phyloP scores from a whole-genome alignment of 2,797 vertebrate genomes.

The Lacerta viridis region DNA sequence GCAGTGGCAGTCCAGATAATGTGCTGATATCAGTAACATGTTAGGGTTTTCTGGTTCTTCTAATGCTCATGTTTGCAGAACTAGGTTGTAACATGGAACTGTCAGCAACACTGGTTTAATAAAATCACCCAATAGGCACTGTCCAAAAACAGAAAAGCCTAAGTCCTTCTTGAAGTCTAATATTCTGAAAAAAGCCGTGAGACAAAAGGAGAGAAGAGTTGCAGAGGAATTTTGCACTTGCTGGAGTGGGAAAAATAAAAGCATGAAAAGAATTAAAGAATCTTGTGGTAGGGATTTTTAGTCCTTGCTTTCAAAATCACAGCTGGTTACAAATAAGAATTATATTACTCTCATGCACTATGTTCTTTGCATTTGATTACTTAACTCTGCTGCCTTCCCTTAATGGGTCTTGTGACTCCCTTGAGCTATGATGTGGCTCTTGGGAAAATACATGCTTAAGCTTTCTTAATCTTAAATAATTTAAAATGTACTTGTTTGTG shows the following conservation, averaged over 20 bases:
- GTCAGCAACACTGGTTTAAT: neutral
- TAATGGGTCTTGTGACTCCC: conserved; percentile 17
- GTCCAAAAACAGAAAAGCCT: neutral
- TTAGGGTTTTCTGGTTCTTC: neutral
- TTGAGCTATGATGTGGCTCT: neutral
- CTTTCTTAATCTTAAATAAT: conserved; percentile 46
- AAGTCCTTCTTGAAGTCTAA: neutral
- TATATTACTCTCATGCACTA: conserved; percentile 16
- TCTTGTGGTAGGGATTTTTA: neutral
- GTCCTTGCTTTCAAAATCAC: neutral
- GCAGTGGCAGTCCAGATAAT: neutral
- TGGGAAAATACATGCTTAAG: neutral
- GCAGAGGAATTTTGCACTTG: neutral
- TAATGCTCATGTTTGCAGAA: neutral
- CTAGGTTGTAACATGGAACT: neutral
- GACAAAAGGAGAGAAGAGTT: neutral
- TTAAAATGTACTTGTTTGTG: conserved; percentile 42
- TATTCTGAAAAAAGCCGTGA: neutral
- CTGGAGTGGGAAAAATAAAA: neutral
- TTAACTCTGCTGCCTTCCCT: conserved; percentile 20
- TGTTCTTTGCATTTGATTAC: neutral
- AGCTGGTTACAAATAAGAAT: neutral
- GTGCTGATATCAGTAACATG: neutral
- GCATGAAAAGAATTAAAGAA: neutral
- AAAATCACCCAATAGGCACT: neutral